Evolutionary conservation across 2,113 vertebrate genomes (phyloP).

Genomic region (Mus pahari): DNA sequence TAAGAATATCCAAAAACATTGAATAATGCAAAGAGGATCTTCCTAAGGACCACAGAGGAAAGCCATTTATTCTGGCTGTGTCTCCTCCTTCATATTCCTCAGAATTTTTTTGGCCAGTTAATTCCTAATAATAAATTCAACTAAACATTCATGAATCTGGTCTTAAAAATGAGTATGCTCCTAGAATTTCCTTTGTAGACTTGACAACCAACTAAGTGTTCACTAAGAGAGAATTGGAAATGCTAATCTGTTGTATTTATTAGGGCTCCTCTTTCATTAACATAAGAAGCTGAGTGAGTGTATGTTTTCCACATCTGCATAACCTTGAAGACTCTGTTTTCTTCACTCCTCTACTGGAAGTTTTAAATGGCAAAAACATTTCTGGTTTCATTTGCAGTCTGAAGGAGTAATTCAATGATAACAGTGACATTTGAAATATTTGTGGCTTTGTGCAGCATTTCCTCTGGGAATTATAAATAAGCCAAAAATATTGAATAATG

Average conservation of each 20-base stretch:
- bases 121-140: slow-evolving; percentile 82
- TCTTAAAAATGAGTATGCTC: slow-evolving; percentile 12
- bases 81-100: slow-evolving; percentile 20
- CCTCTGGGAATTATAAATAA: slow-evolving; percentile 76
- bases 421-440: slow-evolving; percentile 67
- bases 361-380: slow-evolving; percentile 56
- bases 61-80: slow-evolving; percentile 58
- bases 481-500: slow-evolving; percentile 74
- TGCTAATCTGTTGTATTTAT: not conserved
- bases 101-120: slow-evolving; percentile 57
- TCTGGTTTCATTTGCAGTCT: slow-evolving; percentile 59
- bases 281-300: slow-evolving; percentile 7
- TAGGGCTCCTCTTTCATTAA: slow-evolving; percentile 47
- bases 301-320: slow-evolving; percentile 56
- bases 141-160: slow-evolving; percentile 71
- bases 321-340: slow-evolving; percentile 61
- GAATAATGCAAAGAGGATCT: slow-evolving; percentile 68
- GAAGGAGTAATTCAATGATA: slow-evolving; percentile 70
- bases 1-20: slow-evolving; percentile 51
- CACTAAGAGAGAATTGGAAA: not conserved
- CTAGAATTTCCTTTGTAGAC: slow-evolving; percentile 47
- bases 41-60: slow-evolving; percentile 65
- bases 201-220: not conserved
- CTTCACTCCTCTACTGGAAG: not conserved
- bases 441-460: slow-evolving; percentile 69